A percentile compares a stretch with the other conserved stretches of the same genome.
phyloP scores from a whole-genome alignment of 1,140 invertebrate species.

The Episyrphus balteatus region DNA sequence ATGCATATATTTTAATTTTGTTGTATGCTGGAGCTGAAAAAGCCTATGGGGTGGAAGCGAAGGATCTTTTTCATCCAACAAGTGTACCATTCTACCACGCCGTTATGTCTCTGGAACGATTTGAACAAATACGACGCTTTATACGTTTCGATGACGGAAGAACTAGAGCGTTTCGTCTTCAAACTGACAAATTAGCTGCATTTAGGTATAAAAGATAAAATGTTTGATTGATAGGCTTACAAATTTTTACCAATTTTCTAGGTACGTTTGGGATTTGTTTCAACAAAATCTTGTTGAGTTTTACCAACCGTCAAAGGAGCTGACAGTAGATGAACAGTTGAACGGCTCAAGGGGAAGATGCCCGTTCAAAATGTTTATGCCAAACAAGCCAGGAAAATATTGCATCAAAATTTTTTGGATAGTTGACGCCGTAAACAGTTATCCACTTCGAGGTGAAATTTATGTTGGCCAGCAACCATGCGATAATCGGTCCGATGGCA shows the following conservation, averaged over 20 bases:
- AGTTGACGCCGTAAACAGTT: slow-evolving; percentile 6
- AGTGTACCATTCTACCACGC: slow-evolving; percentile 1
- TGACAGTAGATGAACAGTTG: slow-evolving; percentile 34
- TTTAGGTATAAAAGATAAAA: slow-evolving; percentile 3
- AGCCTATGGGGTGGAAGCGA: too few species aligned
- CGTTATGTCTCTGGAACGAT: slow-evolving; percentile 1
- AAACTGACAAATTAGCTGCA: slow-evolving; percentile 18
- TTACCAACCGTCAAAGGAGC: slow-evolving; percentile 24
- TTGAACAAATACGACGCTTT: slow-evolving; percentile 10
- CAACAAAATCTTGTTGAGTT: slow-evolving; percentile 6
- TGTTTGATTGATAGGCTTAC: too few species aligned
- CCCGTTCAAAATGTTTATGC: slow-evolving; percentile 32
- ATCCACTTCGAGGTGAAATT: not conserved
- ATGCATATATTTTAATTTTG: too few species aligned
- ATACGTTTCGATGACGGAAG: slow-evolving; percentile 24
- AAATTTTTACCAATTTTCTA: too few species aligned
- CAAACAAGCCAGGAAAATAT: slow-evolving; percentile 19
- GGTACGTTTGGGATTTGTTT: not conserved
- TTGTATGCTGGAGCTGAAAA: too few species aligned
- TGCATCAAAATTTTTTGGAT: slow-evolving; percentile 10
- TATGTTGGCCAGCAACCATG: not conserved
- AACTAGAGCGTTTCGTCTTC: slow-evolving; percentile 11
- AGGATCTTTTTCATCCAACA: too few species aligned
- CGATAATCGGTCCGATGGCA: not conserved
- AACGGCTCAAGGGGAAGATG: slow-evolving; percentile 31